These are phyloP conservation scores for Saturnia japonica DNA, from an alignment of 2,888 invertebrate species.

Conservation along the genomic window DNA sequence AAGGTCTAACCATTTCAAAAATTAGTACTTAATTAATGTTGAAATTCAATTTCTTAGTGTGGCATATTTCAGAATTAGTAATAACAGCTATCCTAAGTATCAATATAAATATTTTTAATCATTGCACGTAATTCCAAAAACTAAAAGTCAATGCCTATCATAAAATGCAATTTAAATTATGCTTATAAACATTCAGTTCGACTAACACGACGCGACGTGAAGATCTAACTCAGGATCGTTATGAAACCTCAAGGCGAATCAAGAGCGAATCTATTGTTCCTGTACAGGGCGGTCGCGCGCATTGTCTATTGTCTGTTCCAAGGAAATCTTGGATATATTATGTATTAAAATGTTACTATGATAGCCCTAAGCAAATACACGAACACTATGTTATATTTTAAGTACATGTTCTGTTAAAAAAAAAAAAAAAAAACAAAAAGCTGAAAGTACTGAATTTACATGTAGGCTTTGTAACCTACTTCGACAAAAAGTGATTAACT, in stretches of 20 bases:
- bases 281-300: conserved; percentile 59
- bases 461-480: too few relatives aligned
- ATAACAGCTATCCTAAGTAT: too few relatives aligned
- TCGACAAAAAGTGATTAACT: too few relatives aligned
- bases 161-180: neutral
- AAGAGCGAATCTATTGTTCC: conserved; percentile 53
- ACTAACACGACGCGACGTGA: neutral
- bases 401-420: too few relatives aligned
- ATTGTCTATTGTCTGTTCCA: conserved; percentile 70
- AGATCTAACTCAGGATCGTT: conserved; percentile 40
- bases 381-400: neutral
- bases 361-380: conserved; percentile 10
- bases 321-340: conserved; percentile 39
- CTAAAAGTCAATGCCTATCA: neutral
- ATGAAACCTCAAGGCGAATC: conserved; percentile 47
- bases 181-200: neutral
- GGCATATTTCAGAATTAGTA: too few relatives aligned
- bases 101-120: too few relatives aligned
- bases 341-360: neutral
- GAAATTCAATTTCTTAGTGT: too few relatives aligned
- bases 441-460: too few relatives aligned
- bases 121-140: neutral
- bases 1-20: too few relatives aligned
- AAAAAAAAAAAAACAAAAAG: neutral
- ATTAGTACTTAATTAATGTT: too few relatives aligned